Percentiles rank a stretch among this genome's conserved stretches.
These are phyloP conservation scores for crab-eating macaque (Macaca fascicularis) DNA, from an alignment of 2,113 vertebrate genomes.

Conservation along the genomic window DNA sequence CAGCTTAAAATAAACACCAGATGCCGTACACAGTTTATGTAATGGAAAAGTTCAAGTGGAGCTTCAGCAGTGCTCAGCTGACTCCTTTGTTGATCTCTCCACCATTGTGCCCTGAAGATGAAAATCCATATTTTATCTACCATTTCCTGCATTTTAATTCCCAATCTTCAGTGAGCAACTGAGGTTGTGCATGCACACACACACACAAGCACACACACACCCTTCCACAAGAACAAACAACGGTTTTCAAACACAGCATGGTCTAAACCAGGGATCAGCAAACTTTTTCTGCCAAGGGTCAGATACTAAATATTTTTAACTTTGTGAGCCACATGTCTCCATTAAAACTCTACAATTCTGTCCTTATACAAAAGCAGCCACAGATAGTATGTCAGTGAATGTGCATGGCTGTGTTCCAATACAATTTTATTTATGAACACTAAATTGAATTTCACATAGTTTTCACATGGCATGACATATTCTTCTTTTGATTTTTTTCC, in stretches of 20 bases:
- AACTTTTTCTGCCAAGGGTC: background rate
- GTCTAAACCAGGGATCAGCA: background rate
- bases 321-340: background rate
- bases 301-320: background rate
- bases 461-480: background rate
- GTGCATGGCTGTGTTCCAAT: background rate
- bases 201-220: background rate
- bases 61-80: no score
- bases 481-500: background rate
- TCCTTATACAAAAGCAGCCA: background rate
- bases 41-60: background rate
- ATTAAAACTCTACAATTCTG: background rate
- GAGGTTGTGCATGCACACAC: no score
- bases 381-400: background rate
- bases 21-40: background rate
- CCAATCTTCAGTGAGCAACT: background rate
- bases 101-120: background rate
- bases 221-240: background rate
- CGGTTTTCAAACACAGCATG: background rate
- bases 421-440: background rate
- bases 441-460: conserved; percentile 17
- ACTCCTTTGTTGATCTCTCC: background rate
- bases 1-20: background rate
- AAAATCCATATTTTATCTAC: background rate
- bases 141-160: background rate